phyloP scores from a whole-genome alignment of 2,888 invertebrate species.

The Epinotia nisella region DNA sequence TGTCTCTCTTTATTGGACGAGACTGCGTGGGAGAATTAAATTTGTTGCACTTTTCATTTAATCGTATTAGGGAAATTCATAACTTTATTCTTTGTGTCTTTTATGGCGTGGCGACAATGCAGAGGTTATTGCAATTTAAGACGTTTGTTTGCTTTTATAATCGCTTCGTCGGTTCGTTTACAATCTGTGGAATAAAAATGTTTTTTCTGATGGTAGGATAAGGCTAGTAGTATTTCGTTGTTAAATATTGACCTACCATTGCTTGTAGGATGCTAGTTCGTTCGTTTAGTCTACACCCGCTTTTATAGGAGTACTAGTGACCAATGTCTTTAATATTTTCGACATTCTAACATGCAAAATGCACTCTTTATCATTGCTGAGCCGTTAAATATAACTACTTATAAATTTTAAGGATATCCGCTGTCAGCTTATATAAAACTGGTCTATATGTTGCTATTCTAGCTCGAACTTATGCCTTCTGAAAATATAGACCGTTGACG shows the following conservation, averaged over 20 bases:
- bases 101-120: slow-evolving; percentile 66
- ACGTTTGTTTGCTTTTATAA: slow-evolving; percentile 42
- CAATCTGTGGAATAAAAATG: not conserved
- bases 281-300: too few relatives aligned
- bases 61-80: slow-evolving; percentile 72
- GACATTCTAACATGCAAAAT: too few relatives aligned
- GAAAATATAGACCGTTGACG: not conserved
- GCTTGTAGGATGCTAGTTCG: too few relatives aligned
- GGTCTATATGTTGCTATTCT: not conserved
- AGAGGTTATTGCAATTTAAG: slow-evolving; percentile 43
- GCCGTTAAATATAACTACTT: too few relatives aligned
- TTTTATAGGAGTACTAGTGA: too few relatives aligned
- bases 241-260: not conserved
- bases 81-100: slow-evolving; percentile 62
- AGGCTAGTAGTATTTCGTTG: not conserved
- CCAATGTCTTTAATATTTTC: not conserved
- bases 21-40: slow-evolving; percentile 81
- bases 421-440: not conserved
- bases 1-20: slow-evolving; percentile 76
- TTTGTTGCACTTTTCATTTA: slow-evolving; percentile 78
- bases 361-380: too few relatives aligned
- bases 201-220: not conserved
- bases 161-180: slow-evolving; percentile 28
- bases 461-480: not conserved
- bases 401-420: too few relatives aligned